Conservation (phyloP, 2,888 invertebrate genomes). For the Sialis fuliginosa region DNA sequence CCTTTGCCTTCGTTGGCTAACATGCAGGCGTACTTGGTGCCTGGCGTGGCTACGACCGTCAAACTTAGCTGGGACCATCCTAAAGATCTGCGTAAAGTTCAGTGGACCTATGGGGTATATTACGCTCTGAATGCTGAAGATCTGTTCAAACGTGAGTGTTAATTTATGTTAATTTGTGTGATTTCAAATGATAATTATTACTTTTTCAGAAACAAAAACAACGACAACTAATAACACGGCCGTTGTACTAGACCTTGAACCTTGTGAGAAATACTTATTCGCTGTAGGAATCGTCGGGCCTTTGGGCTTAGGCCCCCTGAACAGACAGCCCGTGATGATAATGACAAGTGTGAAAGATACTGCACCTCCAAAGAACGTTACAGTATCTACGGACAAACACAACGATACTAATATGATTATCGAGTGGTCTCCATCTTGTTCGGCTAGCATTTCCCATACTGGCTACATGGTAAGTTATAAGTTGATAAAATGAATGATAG, state of each 20-base stretch:
- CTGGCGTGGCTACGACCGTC: conserved; percentile 39
- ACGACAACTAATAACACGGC: conserved; percentile 34
- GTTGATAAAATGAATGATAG: background rate
- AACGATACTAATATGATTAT: conserved; percentile 34
- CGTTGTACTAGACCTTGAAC: conserved; percentile 40
- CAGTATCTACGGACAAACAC: conserved; percentile 24
- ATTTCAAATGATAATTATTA: too few species aligned
- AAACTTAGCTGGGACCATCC: conserved; percentile 49
- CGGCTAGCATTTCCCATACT: conserved; percentile 25
- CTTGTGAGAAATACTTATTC: conserved; percentile 59
- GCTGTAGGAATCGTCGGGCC: conserved; percentile 47
- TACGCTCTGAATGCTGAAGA: conserved; percentile 42
- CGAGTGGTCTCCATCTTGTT: conserved; percentile 57
- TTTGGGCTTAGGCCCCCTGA: conserved; percentile 46
- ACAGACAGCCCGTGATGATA: conserved; percentile 29
- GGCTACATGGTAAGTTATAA: conserved; percentile 42
- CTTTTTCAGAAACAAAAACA: conserved; percentile 25
- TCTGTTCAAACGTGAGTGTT: conserved; percentile 35
- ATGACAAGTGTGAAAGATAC: conserved; percentile 43
- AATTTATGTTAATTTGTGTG: conserved; percentile 2
- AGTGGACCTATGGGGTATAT: conserved; percentile 52
- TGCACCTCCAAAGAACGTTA: conserved; percentile 51
- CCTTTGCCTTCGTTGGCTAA: conserved; percentile 27
- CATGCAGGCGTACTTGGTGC: conserved; percentile 30
- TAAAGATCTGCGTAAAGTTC: conserved; percentile 31